phyloP scores from a whole-genome alignment of 1,140 invertebrate genomes.

The Leptoteleia sp. region DNA sequence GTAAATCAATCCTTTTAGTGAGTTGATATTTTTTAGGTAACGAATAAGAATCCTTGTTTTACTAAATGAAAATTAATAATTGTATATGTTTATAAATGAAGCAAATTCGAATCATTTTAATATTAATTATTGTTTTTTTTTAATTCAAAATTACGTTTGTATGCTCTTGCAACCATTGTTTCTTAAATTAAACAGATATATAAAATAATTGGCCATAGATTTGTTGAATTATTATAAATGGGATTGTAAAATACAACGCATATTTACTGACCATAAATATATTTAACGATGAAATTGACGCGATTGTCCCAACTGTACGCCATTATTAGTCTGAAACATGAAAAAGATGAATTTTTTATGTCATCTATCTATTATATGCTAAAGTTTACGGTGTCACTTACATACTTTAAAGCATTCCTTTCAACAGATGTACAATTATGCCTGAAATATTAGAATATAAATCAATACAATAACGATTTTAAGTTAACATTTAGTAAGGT shows the following conservation, averaged over 20 bases:
- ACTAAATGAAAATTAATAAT: too few species aligned
- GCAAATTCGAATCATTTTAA: too few species aligned
- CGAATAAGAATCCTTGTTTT: too few species aligned
- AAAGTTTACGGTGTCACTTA: too few species aligned
- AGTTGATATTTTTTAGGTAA: too few species aligned
- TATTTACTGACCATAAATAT: constrained; percentile 87
- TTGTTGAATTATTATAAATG: constrained; percentile 30
- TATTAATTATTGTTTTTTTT: too few species aligned
- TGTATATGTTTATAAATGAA: too few species aligned
- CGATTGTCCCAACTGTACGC: constrained; percentile 90
- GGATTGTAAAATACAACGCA: constrained; percentile 13
- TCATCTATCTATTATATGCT: constrained; percentile 2
- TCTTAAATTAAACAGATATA: background rate
- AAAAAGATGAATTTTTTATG: background rate
- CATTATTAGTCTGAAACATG: constrained; percentile 76
- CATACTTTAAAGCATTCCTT: constrained; percentile 34
- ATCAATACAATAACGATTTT: too few species aligned
- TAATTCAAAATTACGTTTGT: too few species aligned
- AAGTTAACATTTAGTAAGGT: too few species aligned
- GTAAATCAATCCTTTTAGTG: too few species aligned
- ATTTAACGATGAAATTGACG: constrained; percentile 89
- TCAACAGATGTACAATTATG: background rate
- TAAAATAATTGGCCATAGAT: background rate
- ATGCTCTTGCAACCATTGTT: too few species aligned
- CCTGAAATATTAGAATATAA: constrained; percentile 1